Evolutionary conservation across 2,797 vertebrate genomes (phyloP).

Genomic region (Morus bassanus): DNA sequence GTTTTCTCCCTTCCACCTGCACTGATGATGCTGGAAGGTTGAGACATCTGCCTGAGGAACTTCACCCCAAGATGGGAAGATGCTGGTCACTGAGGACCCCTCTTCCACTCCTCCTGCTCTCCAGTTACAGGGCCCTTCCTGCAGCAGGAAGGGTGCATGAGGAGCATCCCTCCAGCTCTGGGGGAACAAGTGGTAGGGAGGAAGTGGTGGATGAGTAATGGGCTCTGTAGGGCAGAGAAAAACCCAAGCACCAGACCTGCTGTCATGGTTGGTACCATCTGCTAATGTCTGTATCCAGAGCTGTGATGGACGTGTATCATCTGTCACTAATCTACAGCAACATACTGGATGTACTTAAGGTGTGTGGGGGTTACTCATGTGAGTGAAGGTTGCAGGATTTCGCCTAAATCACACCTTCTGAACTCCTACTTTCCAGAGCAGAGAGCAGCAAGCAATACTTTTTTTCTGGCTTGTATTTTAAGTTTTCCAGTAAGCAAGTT

Average conservation of each 20-base stretch:
- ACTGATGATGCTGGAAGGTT: background rate
- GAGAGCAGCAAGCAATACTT: background rate
- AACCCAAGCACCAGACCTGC: background rate
- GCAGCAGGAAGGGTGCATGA: background rate
- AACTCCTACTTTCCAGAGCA: background rate
- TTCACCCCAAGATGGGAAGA: background rate
- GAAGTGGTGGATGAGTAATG: background rate
- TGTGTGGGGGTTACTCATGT: background rate
- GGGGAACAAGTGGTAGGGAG: background rate
- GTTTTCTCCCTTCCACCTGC: background rate
- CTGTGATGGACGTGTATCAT: background rate
- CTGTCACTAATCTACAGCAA: background rate
- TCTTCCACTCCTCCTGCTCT: background rate
- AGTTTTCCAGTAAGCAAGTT: background rate
- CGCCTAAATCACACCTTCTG: background rate
- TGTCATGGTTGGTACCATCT: background rate
- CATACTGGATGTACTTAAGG: background rate
- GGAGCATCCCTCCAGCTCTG: background rate
- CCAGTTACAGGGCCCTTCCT: background rate
- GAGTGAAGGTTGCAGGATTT: background rate
- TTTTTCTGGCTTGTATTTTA: background rate
- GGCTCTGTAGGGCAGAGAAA: background rate
- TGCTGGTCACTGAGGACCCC: background rate
- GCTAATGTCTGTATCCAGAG: background rate
- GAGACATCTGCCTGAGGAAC: background rate